phyloP scores from a whole-genome alignment of 2,113 vertebrate species.

The Aythya baeri region DNA sequence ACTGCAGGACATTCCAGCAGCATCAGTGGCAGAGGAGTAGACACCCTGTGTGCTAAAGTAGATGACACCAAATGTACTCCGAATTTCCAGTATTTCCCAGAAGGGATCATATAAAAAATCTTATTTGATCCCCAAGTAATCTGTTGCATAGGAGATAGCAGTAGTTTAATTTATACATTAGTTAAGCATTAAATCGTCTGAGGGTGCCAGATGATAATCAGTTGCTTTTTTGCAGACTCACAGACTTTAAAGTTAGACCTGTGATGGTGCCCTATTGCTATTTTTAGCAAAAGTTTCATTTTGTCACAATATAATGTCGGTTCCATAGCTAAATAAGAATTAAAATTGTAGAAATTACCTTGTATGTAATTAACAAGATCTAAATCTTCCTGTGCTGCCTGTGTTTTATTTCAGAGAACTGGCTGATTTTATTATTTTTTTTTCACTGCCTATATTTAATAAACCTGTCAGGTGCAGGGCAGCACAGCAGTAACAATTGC shows the following conservation, averaged over 20 bases:
- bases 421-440: neutral
- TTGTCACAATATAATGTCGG: rapidly evolving
- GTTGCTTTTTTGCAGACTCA: neutral
- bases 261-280: rapidly evolving
- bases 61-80: neutral
- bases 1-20: neutral
- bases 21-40: neutral
- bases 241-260: neutral
- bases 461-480: neutral
- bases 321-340: neutral
- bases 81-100: neutral
- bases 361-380: neutral
- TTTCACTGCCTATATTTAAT: neutral
- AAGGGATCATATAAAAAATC: neutral
- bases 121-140: neutral
- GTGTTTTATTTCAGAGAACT: neutral
- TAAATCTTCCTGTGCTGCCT: neutral
- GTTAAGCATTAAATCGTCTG: neutral
- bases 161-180: neutral
- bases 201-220: neutral
- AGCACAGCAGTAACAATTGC: neutral
- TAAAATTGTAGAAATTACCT: neutral
- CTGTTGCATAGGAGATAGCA: neutral
- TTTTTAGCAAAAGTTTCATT: neutral
- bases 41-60: neutral